Base-by-base conservation (phyloP, 1,140 invertebrate genomes). In the Muscidifurax raptorellus region DNA sequence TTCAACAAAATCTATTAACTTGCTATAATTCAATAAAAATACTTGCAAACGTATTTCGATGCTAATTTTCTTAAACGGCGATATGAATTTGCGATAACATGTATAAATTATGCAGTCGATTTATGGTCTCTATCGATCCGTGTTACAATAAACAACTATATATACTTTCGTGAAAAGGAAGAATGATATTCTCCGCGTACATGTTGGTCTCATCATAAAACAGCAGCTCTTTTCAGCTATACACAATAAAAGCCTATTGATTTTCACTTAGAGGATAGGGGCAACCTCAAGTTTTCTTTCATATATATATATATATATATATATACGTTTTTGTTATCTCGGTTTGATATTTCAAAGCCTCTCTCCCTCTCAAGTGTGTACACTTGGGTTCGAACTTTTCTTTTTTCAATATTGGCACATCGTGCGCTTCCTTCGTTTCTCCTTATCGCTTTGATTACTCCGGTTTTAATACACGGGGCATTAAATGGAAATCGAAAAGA, bases 241-340 rank as follows among this genome's bases (percentile, higher is more conserved):
- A 81, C 84, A 88, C 85, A 90, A 89, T 89, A 89, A 88, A 88
- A 89, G 82, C 83, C 75, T 87, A 90, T 90, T 86, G 89, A 90
- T 90, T 90, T 90, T 90, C 89, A 90, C 89, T 90, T 90, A 90
- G 88, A 87, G 88, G 86, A 86, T 86, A 88, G 86, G 80, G 85
- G 82, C 79, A 71, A 74, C 67, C 44, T 81, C 80, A 82, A 80
- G 77, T 83, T 86, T 75, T 44, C 87, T 88, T 87, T 89, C n/a
- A n/a, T n/a, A n/a, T n/a, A n/a, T 89, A 89, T 87, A 89, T 89
- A 88, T 89, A 89, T 87, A 89, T 89, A 88, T n/a, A n/a, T 89
- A 89, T 87, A 89, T 89, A 88, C 86, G 86, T 88, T 89, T 88
- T 87, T 86, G 88, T 89, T 89, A 90, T 90, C 89, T 90, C 81